These are phyloP conservation scores for Leucosticte australis DNA, from an alignment of 2,113 vertebrate species.

Conservation along the genomic window DNA sequence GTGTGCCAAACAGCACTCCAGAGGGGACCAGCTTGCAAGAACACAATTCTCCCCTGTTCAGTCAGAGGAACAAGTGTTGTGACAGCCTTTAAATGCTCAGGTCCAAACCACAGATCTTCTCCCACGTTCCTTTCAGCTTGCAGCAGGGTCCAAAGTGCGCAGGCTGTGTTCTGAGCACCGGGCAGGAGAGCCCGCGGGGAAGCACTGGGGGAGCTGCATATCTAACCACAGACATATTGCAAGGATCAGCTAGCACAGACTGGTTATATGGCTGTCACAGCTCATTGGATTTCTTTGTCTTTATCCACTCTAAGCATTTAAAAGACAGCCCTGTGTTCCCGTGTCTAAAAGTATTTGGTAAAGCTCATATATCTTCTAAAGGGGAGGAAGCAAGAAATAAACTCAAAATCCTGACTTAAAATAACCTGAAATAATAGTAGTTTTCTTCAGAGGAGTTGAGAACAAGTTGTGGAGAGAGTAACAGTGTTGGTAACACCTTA, in stretches of 20 bases:
- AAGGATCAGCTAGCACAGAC: constrained; percentile 17
- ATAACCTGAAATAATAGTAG: not conserved
- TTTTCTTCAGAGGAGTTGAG: not conserved
- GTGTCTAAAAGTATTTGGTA: not conserved
- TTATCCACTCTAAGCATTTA: constrained; percentile 30
- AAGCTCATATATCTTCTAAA: constrained; percentile 9
- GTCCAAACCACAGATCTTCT: not conserved
- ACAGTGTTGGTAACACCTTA: not conserved
- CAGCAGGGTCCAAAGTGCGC: not conserved
- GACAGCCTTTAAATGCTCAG: not conserved
- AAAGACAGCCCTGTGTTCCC: not conserved
- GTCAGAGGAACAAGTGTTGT: not conserved
- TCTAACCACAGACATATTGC: constrained; percentile 40
- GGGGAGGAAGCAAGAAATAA: not conserved
- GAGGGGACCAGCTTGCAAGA: not conserved
- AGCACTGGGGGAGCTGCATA: not conserved
- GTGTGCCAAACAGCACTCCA: not conserved
- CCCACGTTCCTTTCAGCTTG: not conserved
- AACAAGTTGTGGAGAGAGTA: not conserved
- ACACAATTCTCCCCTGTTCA: not conserved
- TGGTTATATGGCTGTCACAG: constrained; percentile 32
- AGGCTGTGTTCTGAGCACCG: not conserved
- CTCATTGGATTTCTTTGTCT: constrained; percentile 34
- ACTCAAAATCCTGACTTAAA: not conserved
- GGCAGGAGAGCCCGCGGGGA: not conserved